Base-by-base conservation (phyloP, 2,888 invertebrate species). In the Pinctada fucata region DNA sequence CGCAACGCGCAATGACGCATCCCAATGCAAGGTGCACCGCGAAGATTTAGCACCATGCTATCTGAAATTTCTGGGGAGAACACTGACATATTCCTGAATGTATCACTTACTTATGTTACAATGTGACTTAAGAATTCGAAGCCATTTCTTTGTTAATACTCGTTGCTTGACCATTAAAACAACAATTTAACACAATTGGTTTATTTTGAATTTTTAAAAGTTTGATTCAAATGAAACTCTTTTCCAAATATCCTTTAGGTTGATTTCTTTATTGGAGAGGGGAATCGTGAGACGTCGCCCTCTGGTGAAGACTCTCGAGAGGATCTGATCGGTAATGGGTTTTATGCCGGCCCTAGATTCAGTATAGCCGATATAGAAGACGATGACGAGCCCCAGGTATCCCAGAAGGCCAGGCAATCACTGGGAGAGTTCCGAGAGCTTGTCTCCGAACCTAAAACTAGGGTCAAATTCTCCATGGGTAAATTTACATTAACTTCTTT, bases 381-480 rank as follows among this genome's bases (percentile, higher is more conserved):
- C 31, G 75, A 69, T 45, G 81, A 81, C 6, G 80, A 84, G 66
- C 84, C 86, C 0, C 71, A 73, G 10, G 50, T 79, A 16, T 82
- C 84, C 0, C 79, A 76, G 13, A 58, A 58, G 58, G 58, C 58
- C 1, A 0, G 58, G 58, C 58, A 13, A 10, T 58, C 58, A 58
- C 8, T 58, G 8, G 58, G 58, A 6, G 58, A 58, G 6, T 58
- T 58, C 58, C 58, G 58, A 58, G 58, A 13, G 13, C 58, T 58
- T 0, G 13, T 58, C 58, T n/a, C 48, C 75, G 79, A 63, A 48
- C 50, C 45, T 48, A 70, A 5, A 10, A 13, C 45, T 45, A 78
- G 68, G 47, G 83, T 83, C 58, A 79, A 78, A 68, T 84, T 84
- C 69, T 72, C 71, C 47, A 74, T 84, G 16, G 83, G 83, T 84